Evolutionary conservation across 23 tunicate genomes (phyloP).

Genomic region (Clavelina lepadiformis): DNA sequence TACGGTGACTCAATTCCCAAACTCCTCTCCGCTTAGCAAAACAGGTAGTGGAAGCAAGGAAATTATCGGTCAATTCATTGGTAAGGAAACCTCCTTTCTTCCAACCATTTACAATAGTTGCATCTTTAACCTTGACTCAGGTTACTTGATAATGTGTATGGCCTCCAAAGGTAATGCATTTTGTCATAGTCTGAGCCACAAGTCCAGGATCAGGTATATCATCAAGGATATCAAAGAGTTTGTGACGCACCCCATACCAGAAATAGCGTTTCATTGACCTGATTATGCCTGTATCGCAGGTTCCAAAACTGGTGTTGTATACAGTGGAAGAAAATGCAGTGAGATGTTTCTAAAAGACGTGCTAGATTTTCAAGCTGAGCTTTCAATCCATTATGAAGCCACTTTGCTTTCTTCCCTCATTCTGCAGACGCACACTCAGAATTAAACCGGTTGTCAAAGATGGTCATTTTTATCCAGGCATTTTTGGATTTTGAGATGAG

Average conservation of each 20-base stretch:
- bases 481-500: constrained; percentile 28
- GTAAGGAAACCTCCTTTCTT: constrained; percentile 29
- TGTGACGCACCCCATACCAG: constrained; percentile 19
- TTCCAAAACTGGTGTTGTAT: constrained; percentile 31
- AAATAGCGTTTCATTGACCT: constrained; percentile 25
- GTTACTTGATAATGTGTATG: constrained; percentile 24
- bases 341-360: constrained; percentile 14
- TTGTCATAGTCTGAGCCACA: constrained; percentile 19
- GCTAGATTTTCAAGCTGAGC: constrained; percentile 19
- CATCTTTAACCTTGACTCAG: constrained; percentile 17
- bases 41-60: constrained; percentile 23
- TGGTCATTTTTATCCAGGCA: constrained; percentile 8
- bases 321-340: constrained; percentile 10
- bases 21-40: constrained; percentile 16
- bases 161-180: constrained; percentile 24
- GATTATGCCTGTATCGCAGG: constrained; percentile 33
- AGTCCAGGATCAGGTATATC: constrained; percentile 26
- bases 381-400: constrained; percentile 2
- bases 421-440: no score
- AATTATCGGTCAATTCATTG: constrained; percentile 21
- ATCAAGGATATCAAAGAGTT: constrained; percentile 20
- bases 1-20: constrained; percentile 16
- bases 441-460: constrained; percentile 10
- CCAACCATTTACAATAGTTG: constrained; percentile 28
- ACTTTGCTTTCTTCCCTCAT: constrained; percentile 12